phyloP scores from a whole-genome alignment of 2,797 vertebrate genomes.

The Acropternis orthonyx region DNA sequence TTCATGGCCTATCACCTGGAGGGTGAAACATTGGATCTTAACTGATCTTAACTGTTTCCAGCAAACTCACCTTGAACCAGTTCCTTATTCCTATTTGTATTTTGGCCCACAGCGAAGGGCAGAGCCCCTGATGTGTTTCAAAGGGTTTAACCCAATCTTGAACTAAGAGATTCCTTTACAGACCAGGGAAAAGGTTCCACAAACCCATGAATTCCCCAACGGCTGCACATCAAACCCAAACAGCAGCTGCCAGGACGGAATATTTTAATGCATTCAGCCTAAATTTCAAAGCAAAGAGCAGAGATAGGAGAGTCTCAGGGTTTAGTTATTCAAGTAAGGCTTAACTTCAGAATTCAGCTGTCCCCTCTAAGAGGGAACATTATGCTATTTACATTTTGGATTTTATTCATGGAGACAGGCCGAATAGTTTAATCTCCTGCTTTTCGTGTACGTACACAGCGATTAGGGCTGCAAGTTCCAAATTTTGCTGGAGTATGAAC shows the following conservation, averaged over 20 bases:
- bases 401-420: background rate
- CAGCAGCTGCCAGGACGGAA: background rate
- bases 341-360: background rate
- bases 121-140: background rate
- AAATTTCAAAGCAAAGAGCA: background rate
- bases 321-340: background rate
- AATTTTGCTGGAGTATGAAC: background rate
- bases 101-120: background rate
- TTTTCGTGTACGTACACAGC: background rate
- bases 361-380: background rate
- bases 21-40: background rate
- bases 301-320: background rate
- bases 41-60: background rate
- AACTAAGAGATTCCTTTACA: background rate
- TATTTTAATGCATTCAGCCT: background rate
- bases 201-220: background rate
- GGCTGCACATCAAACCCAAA: background rate
- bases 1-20: background rate
- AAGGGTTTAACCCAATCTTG: background rate
- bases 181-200: background rate
- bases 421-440: background rate
- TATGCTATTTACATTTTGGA: background rate
- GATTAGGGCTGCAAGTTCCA: background rate
- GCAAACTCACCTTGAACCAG: background rate
- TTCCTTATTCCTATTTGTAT: background rate